phyloP scores from a whole-genome alignment of 2,113 vertebrate species.

The Chamaea fasciata region DNA sequence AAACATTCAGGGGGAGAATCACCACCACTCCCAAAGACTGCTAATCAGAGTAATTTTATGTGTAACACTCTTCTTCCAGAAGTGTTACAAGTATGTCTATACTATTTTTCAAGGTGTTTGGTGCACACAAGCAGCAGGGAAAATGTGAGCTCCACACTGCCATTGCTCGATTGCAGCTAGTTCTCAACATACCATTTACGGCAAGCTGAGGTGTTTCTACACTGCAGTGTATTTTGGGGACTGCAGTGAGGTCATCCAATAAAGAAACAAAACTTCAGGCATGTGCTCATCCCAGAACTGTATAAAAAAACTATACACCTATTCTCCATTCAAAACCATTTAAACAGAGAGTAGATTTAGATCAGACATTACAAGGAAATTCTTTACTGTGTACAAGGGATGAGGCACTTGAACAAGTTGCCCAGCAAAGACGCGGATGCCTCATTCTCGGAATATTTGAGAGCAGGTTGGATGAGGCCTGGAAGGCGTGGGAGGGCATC shows the following conservation, averaged over 20 bases:
- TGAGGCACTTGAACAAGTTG: neutral
- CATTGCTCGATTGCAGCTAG: neutral
- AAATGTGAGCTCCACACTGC: neutral
- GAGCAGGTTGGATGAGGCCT: neutral
- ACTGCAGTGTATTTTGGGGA: neutral
- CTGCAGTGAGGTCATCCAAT: neutral
- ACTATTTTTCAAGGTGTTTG: neutral
- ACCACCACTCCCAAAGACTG: neutral
- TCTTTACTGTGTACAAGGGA: too few species aligned
- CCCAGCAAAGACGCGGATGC: fast-evolving
- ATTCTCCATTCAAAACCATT: neutral
- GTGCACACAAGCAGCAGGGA: neutral
- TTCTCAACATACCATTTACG: neutral
- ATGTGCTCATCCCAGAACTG: neutral
- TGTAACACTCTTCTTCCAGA: neutral
- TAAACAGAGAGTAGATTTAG: neutral
- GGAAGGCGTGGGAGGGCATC: neutral
- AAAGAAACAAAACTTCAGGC: neutral
- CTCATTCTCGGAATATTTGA: neutral
- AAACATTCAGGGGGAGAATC: neutral
- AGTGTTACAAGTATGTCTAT: neutral
- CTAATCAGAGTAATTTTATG: neutral
- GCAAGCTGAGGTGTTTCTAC: neutral
- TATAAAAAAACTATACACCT: neutral
- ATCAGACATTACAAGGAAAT: neutral